Evolutionary conservation across 2,113 vertebrate species (phyloP).

Genomic region (Dicentrarchus labrax): DNA sequence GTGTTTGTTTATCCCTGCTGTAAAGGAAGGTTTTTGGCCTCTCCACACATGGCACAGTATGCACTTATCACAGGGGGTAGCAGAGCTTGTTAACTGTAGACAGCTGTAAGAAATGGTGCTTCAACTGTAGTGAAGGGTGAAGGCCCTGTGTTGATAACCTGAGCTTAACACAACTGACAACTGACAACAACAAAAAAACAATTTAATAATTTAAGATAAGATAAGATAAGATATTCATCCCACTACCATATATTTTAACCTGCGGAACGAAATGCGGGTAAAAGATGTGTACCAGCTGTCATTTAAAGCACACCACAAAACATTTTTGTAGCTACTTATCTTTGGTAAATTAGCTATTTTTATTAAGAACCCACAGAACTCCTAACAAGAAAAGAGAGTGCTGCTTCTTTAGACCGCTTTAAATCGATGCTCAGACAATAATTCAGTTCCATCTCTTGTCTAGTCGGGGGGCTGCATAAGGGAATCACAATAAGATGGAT

Average conservation of each 20-base stretch:
- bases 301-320: not conserved
- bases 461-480: slow-evolving; percentile 44
- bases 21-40: not conserved
- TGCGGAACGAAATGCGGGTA: not conserved
- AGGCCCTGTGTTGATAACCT: not conserved
- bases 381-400: slow-evolving; percentile 26
- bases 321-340: slow-evolving; percentile 19
- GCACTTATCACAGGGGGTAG: not conserved
- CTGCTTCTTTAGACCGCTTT: slow-evolving; percentile 50
- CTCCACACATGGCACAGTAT: not conserved
- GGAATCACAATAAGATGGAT: slow-evolving; percentile 72
- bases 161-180: not conserved
- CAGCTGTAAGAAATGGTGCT: no score
- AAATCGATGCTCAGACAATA: slow-evolving; percentile 70
- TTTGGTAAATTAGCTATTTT: slow-evolving; percentile 24
- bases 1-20: not conserved
- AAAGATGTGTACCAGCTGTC: not conserved
- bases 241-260: not conserved
- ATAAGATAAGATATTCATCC: not conserved
- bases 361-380: slow-evolving; percentile 31
- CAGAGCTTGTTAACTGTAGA: not conserved
- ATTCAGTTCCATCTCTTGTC: slow-evolving; percentile 66
- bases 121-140: not conserved
- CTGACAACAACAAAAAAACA: not conserved
- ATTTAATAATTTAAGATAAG: not conserved